These are phyloP conservation scores for Leptopilina syphax DNA, from an alignment of 2,888 invertebrate genomes.

Conservation along the genomic window DNA sequence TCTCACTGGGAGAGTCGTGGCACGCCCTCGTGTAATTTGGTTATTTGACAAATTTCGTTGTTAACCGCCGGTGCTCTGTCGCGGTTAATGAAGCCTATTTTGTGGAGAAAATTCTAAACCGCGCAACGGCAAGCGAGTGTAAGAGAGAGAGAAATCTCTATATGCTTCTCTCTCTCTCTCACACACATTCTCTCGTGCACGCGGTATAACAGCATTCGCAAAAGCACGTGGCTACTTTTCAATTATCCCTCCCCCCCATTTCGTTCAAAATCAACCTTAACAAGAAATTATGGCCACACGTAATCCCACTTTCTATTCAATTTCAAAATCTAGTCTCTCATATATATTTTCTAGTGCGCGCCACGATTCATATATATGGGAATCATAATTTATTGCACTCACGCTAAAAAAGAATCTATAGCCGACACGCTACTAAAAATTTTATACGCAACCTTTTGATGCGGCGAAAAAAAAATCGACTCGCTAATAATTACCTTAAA, in stretches of 20 bases:
- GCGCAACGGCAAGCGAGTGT: conserved; percentile 9
- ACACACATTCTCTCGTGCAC: neutral
- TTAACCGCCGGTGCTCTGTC: conserved; percentile 58
- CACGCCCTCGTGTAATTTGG: conserved; percentile 64
- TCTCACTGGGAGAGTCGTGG: conserved; percentile 48
- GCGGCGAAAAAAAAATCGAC: neutral
- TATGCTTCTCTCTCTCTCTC: no score
- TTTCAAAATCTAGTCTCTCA: conserved; percentile 29
- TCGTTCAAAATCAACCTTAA: conserved; percentile 35
- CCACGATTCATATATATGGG: conserved; percentile 3
- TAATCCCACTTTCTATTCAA: conserved; percentile 36
- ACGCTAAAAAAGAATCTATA: neutral
- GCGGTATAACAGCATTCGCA: conserved; percentile 2
- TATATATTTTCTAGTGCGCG: conserved; percentile 17
- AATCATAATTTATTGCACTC: conserved; percentile 27
- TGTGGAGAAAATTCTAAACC: conserved; percentile 58
- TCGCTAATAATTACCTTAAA: neutral
- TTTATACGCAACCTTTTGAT: conserved; percentile 5
- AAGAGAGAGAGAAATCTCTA: no score
- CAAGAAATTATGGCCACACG: conserved; percentile 35
- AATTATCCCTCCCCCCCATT: conserved; percentile 6
- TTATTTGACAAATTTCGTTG: conserved; percentile 69
- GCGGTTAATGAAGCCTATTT: conserved; percentile 61
- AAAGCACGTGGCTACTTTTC: conserved; percentile 39
- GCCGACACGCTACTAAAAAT: neutral